phyloP scores from a whole-genome alignment of 1,140 invertebrate species.

The Drosophila erecta region DNA sequence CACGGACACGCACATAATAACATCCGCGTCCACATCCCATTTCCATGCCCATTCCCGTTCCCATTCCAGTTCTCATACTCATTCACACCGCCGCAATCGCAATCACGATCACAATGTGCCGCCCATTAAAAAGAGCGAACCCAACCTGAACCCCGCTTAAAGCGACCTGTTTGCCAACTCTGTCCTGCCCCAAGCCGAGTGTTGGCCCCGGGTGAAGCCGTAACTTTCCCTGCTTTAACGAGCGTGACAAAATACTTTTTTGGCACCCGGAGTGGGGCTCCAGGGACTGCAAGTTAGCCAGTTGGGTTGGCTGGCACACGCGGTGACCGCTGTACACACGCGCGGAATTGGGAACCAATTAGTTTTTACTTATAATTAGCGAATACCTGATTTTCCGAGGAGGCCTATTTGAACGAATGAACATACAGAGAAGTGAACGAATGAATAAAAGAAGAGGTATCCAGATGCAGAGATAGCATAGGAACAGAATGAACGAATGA shows the following conservation, averaged over 20 bases:
- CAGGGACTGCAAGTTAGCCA: not conserved
- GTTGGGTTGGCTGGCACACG: not conserved
- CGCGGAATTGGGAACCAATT: slow-evolving; percentile 1
- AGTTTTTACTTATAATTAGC: not conserved
- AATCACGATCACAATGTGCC: slow-evolving; percentile 41
- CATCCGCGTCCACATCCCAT: not conserved
- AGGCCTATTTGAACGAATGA: too few species aligned
- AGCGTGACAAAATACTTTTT: slow-evolving; percentile 34
- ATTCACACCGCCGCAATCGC: slow-evolving; percentile 26
- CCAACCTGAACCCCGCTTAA: slow-evolving; percentile 18
- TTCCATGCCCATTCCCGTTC: not conserved
- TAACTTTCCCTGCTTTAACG: slow-evolving; percentile 54
- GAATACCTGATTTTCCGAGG: not conserved
- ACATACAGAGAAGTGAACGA: too few species aligned
- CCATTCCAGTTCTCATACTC: slow-evolving; percentile 7
- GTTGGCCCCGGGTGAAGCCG: slow-evolving; percentile 22
- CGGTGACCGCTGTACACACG: not conserved
- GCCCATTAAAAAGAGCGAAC: slow-evolving; percentile 46
- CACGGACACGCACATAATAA: slow-evolving; percentile 44
- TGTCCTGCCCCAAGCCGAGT: not conserved
- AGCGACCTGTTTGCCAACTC: slow-evolving; percentile 7
- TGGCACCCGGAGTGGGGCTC: not conserved
- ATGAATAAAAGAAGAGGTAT: not conserved
- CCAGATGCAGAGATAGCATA: not conserved
- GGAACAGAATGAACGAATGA: not conserved